Base-by-base conservation (phyloP, 2,888 invertebrate genomes). In the Willowsia nigromaculata region DNA sequence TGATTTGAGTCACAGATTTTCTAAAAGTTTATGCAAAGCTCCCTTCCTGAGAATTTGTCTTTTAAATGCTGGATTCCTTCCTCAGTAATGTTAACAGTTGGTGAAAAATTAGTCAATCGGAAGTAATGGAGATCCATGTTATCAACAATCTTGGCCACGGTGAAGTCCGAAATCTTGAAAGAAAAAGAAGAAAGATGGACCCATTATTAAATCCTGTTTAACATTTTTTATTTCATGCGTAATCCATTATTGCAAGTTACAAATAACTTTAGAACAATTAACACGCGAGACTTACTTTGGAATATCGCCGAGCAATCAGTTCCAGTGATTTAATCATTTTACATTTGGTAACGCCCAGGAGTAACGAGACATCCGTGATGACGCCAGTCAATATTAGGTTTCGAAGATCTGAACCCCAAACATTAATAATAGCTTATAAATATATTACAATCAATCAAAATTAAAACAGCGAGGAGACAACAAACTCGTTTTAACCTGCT, bases 271-370 rank as follows among this genome's bases (percentile, higher is more conserved):
- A n/a, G n/a, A n/a, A n/a, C n/a, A n/a, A n/a, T n/a, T n/a, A n/a
- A n/a, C n/a, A n/a, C n/a, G n/a, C n/a, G n/a, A n/a, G n/a, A 18
- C 37, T 65, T 68, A 89, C 88, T 30, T 81, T 80, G 18, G 89
- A 89, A 37, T 47, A 78, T 18, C 82, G 53, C 40, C 88, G 22
- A 1, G 89, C 85, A 47, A 86, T 84, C 2, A 91, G 22, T 33
- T 91, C 89, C 50, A 91, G 68, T 6, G 74, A 74, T 47, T 88
- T 91, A 27, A 91, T 81, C 5, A 27, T 53, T 62, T 40, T 74
- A 53, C 91, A 91, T 78, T 89, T 80, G 0, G 62, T 25, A 15
- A 91, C 82, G 0, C 91, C 91, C 47, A 89, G 53, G 15, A 85
- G 65, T 13, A 91, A 43, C 4, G 84, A 62, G 15, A 90, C 80